These are phyloP conservation scores for Cardinalis cardinalis DNA, from an alignment of 2,113 vertebrate genomes.

Conservation along the genomic window DNA sequence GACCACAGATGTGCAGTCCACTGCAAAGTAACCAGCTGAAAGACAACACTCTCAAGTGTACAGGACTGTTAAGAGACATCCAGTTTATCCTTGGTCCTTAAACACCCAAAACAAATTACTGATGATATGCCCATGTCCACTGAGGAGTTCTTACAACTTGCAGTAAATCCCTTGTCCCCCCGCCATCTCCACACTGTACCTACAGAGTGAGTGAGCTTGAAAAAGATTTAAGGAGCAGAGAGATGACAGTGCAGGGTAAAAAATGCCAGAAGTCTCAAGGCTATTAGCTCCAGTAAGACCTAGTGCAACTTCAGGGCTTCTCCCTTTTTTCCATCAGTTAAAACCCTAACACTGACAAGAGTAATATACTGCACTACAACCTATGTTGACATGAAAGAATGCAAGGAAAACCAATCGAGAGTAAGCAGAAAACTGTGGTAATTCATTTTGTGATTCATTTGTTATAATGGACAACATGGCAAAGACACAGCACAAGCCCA, in stretches of 20 bases:
- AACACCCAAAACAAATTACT: neutral
- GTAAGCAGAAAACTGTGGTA: neutral
- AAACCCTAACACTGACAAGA: neutral
- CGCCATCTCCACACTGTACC: neutral
- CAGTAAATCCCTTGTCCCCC: neutral
- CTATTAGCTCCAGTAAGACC: neutral
- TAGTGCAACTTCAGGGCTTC: neutral
- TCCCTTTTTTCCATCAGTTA: neutral
- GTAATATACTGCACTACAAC: neutral
- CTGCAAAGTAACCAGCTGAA: neutral
- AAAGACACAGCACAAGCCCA: neutral
- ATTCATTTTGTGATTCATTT: neutral
- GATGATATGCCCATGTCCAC: neutral
- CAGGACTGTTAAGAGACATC: neutral
- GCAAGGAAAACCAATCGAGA: neutral
- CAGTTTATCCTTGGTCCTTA: neutral
- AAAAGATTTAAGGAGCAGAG: neutral
- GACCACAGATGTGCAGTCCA: neutral
- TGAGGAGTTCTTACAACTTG: neutral
- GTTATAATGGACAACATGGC: neutral
- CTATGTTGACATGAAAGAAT: neutral
- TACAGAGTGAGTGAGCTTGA: neutral
- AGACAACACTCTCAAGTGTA: neutral
- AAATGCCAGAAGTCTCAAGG: neutral
- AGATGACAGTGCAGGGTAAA: neutral